These are phyloP conservation scores for Ranitomeya imitator DNA, from an alignment of 2,113 vertebrate genomes.

Conservation along the genomic window DNA sequence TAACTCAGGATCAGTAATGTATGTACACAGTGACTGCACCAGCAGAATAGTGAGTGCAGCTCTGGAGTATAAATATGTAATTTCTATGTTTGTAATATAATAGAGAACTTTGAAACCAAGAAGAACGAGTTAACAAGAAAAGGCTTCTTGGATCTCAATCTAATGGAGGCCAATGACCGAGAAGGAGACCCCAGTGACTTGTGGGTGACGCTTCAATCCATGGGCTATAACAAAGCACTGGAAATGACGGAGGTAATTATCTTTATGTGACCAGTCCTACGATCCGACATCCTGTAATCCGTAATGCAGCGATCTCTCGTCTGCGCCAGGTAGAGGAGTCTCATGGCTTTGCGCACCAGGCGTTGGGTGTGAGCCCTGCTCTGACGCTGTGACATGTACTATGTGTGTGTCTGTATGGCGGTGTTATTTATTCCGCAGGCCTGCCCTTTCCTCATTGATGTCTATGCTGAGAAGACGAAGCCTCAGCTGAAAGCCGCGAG, in stretches of 20 bases:
- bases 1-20: too few species aligned
- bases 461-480: conserved; percentile 78
- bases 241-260: conserved; percentile 82
- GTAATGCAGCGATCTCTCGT: too few species aligned
- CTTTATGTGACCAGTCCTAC: background rate
- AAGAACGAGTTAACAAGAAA: conserved; percentile 88
- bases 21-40: too few species aligned
- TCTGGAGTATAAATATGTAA: background rate
- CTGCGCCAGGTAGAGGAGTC: too few species aligned
- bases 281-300: background rate
- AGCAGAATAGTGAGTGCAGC: too few species aligned
- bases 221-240: conserved; percentile 88
- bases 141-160: conserved; percentile 91
- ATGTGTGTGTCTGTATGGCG: background rate
- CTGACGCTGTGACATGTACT: background rate
- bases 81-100: background rate
- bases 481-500: conserved; percentile 75
- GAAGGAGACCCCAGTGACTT: conserved; percentile 85
- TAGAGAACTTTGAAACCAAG: conserved; percentile 92
- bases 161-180: conserved; percentile 90
- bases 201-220: conserved; percentile 86
- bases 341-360: too few species aligned
- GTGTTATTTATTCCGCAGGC: conserved; percentile 70
- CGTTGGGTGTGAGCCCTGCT: too few species aligned
- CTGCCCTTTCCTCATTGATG: conserved; percentile 84